These are phyloP conservation scores for Heliconius himera DNA, from an alignment of 1,140 invertebrate species.

Conservation along the genomic window DNA sequence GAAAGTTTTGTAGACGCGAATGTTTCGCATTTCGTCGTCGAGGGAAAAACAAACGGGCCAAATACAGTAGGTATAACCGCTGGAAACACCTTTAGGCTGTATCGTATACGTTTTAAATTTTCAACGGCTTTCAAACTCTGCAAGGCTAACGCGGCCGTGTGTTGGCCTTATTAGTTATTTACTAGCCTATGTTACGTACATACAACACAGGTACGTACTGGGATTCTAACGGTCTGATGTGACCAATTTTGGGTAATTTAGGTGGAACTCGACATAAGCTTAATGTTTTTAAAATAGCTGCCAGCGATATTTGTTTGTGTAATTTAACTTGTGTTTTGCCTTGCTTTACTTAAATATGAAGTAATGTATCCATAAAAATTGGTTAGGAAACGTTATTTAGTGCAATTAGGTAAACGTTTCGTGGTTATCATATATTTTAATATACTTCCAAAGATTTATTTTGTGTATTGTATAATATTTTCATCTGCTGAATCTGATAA, in stretches of 20 bases:
- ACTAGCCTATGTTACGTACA: constrained; percentile 27
- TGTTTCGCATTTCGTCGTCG: constrained; percentile 37
- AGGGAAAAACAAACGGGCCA: constrained; percentile 45
- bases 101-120: constrained; percentile 65
- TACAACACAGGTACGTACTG: constrained; percentile 26
- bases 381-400: too few relatives aligned
- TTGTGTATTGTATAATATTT: too few relatives aligned
- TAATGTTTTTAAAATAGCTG: constrained; percentile 23
- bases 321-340: neutral
- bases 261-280: neutral
- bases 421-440: neutral
- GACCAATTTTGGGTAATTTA: constrained; percentile 33
- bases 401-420: too few relatives aligned
- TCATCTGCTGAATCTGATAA: too few relatives aligned
- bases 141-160: constrained; percentile 46
- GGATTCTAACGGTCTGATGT: constrained; percentile 22
- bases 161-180: constrained; percentile 65
- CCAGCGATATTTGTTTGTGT: neutral
- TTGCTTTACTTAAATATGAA: neutral
- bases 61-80: constrained; percentile 48
- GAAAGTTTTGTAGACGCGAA: constrained; percentile 31
- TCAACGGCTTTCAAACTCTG: constrained; percentile 49
- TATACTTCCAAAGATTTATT: too few relatives aligned
- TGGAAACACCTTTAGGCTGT: constrained; percentile 52
- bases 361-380: neutral